Evolutionary conservation across 1,140 invertebrate genomes (phyloP).

Genomic region (Diorhabda elongata): DNA sequence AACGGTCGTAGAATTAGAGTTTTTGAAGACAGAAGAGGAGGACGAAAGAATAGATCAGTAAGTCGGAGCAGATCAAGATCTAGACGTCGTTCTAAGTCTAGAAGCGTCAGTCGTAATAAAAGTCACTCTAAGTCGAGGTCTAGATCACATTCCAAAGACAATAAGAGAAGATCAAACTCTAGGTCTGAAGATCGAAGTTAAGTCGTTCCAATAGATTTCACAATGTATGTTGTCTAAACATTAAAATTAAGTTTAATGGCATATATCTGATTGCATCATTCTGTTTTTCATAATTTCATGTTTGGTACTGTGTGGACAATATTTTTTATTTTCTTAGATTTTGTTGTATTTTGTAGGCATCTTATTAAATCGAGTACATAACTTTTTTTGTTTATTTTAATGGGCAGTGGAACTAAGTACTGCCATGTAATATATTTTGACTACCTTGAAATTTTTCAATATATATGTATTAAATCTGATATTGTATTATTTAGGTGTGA

Average conservation of each 20-base stretch:
- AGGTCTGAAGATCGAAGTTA: conserved; percentile 13
- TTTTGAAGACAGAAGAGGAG: conserved; percentile 59
- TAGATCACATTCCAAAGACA: conserved; percentile 54
- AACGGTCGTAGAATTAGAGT: conserved; percentile 30
- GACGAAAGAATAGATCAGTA: conserved; percentile 54
- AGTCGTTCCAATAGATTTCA: neutral
- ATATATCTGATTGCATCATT: neutral
- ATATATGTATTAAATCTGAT: no score
- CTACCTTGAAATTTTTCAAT: no score
- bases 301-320: neutral
- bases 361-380: neutral
- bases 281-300: neutral
- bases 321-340: neutral
- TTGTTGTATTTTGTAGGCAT: neutral
- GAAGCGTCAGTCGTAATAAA: conserved; percentile 48
- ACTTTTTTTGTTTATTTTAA: no score
- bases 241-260: neutral
- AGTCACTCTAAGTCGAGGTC: conserved; percentile 48
- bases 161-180: conserved; percentile 42
- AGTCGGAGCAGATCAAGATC: conserved; percentile 64
- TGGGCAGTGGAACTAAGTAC: no score
- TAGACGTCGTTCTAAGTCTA: conserved; percentile 56
- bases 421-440: no score
- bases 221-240: conserved; percentile 1
- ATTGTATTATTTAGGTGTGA: no score